Percentiles rank a stretch among this genome's conserved stretches.
Conservation (phyloP, 2,888 invertebrate genomes). For the Agrypnus murinus region DNA sequence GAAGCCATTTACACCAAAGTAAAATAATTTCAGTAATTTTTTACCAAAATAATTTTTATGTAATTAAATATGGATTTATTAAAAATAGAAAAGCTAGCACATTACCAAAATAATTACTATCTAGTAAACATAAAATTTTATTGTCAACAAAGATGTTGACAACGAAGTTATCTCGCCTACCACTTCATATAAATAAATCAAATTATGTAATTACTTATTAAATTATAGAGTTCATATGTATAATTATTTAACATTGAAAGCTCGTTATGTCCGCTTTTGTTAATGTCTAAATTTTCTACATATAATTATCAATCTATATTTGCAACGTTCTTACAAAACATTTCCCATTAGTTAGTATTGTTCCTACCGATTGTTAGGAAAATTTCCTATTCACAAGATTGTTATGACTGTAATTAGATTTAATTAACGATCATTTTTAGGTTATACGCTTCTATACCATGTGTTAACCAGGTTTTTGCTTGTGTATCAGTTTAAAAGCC, state of each 20-base stretch:
- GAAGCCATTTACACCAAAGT: too few species aligned
- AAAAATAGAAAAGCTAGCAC: too few species aligned
- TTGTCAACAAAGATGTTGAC: too few species aligned
- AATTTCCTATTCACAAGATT: constrained; percentile 4
- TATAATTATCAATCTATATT: constrained; percentile 19
- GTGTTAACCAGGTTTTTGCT: too few species aligned
- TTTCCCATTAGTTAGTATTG: constrained; percentile 23
- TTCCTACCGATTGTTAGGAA: neutral
- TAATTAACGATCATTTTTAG: constrained; percentile 7
- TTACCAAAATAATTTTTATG: too few species aligned
- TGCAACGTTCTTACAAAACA: constrained; percentile 10
- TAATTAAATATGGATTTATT: too few species aligned
- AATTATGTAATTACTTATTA: constrained; percentile 12
- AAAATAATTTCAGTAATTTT: too few species aligned
- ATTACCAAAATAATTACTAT: too few species aligned
- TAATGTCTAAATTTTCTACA: neutral
- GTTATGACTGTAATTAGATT: neutral
- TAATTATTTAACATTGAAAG: constrained; percentile 11
- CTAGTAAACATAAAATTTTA: too few species aligned
- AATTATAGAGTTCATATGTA: constrained; percentile 1
- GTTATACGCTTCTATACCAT: neutral
- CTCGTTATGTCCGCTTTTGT: constrained; percentile 17
- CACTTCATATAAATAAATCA: neutral
- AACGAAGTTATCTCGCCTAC: too few species aligned
- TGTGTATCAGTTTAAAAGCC: too few species aligned